Evolutionary conservation across 2,888 invertebrate species (phyloP).

Genomic region (Oligia fasciuncula): DNA sequence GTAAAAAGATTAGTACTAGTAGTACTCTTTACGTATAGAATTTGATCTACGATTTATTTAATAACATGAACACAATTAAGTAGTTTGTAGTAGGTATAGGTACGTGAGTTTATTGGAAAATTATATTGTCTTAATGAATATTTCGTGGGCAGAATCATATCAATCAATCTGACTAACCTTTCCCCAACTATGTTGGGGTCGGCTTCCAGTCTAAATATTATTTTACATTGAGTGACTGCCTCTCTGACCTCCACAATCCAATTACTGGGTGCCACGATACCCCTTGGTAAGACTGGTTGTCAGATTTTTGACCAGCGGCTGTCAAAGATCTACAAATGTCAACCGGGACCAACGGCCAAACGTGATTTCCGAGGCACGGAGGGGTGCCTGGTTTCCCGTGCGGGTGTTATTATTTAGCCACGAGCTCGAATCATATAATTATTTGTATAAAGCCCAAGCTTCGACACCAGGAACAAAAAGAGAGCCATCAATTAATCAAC

Average conservation of each 20-base stretch:
- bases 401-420: background rate
- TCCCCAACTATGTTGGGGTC: background rate
- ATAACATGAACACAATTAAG: too few species aligned
- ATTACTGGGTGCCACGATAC: background rate
- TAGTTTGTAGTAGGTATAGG: too few species aligned
- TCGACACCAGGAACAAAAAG: too few species aligned
- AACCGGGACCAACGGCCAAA: background rate
- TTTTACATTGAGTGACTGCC: background rate
- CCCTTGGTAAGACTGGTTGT: background rate
- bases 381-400: background rate
- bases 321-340: background rate
- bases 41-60: too few species aligned
- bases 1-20: too few species aligned
- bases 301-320: background rate
- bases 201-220: background rate
- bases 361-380: background rate
- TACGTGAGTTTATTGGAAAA: background rate
- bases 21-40: too few species aligned
- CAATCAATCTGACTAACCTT: background rate
- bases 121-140: background rate
- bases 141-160: background rate
- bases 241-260: background rate
- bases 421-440: background rate
- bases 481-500: background rate
- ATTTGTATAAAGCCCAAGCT: background rate